Evolutionary conservation across 2,888 invertebrate species (phyloP).

Genomic region (Agrochola macilenta): DNA sequence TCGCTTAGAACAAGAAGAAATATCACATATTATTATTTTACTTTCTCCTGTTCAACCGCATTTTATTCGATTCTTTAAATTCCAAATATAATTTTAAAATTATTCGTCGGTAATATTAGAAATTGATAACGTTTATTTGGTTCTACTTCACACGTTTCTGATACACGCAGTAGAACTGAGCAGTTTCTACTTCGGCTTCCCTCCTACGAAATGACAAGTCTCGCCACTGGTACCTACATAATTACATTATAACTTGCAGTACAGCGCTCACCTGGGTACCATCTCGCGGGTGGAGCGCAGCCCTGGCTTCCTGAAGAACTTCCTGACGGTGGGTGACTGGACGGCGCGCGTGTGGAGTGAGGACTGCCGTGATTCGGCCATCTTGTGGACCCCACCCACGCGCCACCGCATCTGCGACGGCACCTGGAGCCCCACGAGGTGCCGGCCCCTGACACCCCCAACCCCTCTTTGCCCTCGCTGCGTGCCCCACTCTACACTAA

Average conservation of each 20-base stretch:
- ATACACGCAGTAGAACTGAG: too few species aligned
- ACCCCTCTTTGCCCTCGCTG: too few species aligned
- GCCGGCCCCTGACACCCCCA: neutral
- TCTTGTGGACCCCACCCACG: conserved; percentile 95
- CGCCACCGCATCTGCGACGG: conserved; percentile 93
- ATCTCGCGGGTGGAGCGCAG: conserved; percentile 96
- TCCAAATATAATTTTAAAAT: too few species aligned
- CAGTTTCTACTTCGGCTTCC: too few species aligned
- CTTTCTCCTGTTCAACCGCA: too few species aligned
- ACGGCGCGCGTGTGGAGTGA: conserved; percentile 98
- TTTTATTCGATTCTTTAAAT: too few species aligned
- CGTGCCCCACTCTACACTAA: neutral
- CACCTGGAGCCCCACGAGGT: conserved; percentile 96
- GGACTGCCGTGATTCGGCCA: conserved; percentile 97
- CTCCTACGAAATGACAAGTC: neutral
- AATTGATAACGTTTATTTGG: too few species aligned
- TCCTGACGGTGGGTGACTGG: conserved; percentile 98
- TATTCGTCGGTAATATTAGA: too few species aligned
- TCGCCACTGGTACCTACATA: neutral
- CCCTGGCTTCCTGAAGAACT: conserved; percentile 97
- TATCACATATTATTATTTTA: too few species aligned
- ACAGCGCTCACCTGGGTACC: conserved; percentile 94
- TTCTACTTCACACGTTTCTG: too few species aligned
- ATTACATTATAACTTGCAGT: conserved; percentile 73
- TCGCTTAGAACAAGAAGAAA: too few species aligned